Base-by-base conservation (phyloP, 1,140 invertebrate species). In the Bombus ignitus region DNA sequence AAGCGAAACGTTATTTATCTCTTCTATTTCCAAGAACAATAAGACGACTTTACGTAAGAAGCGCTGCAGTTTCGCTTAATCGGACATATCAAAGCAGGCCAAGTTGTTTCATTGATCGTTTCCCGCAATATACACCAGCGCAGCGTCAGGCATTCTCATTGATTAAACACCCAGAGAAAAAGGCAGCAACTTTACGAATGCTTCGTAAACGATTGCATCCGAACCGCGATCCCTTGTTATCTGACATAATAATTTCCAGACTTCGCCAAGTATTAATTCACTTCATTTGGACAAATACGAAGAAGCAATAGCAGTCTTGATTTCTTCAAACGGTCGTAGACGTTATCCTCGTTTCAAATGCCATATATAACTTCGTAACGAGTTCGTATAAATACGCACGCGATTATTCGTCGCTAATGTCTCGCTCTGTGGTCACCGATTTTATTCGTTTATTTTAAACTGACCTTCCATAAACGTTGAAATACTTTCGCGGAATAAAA, bases 81-180 rank as follows among this genome's bases (percentile, higher is more conserved):
- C 66, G 44, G 22, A 28, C 18, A n/a, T 84, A 44, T 39, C 28
- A 47, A 76, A 84, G 66, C 53, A 71, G 68, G 77, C 76, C 77
- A 72, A 85, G 77, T 85, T 80, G 53, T 44, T 85, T 80, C 83
- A 72, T 85, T 72, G 68, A 80, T 80, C 76, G 47, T 72, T 80
- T 80, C 39, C 35, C 47, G 76, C 37, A 53, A 85, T 47, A 22
- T 12, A 71, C 65, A 71, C n/a, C 47, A 53, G 32, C n/a, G 44
- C 44, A 44, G 6, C 22, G 28, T 37, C 15, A 18, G 32, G 32
- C n/a, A 53, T 71, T 72, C 76, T 25, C 68, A 80, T 85, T 80
- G 53, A 80, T 72, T 72, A 53, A 80, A 72, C 9, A 35, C 12
- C 10, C 18, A 5, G 12, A 4, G 32, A 9, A 25, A 71, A 71